Base-by-base conservation (phyloP, 2,888 invertebrate species). In the Anodontia alba region DNA sequence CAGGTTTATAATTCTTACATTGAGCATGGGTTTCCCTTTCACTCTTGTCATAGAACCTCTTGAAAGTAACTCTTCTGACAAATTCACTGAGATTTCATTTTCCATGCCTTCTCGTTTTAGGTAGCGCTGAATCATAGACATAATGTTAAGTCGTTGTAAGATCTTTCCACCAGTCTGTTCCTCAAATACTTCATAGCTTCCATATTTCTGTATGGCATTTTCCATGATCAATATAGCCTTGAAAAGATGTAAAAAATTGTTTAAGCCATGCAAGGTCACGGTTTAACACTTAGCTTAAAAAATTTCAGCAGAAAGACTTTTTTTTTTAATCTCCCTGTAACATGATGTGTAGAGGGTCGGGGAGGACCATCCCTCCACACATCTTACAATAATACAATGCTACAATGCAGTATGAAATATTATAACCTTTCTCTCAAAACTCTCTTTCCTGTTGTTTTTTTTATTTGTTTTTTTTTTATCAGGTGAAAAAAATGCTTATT, bases 141-240 rank as follows among this genome's bases (percentile, higher is more conserved):
- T 75, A 31, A 93, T 93, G 67, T 91, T 88, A 23, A 87, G 70
- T 43, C 89, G 74, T 23, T 84, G 87, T 70, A 93, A 76, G 71
- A 91, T 79, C 43, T 87, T 88, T 0, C 93, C 93, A 0, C 93
- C 93, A 12, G 91, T 90, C 66, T 85, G 80, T 68, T 90, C 90
- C 68, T 92, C 93, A 89, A 91, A 93, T 42, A 89, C 82, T 78
- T 93, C 93, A 84, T 92, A 93, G 26, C 80, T 88, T 17, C 93
- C 93, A 80, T 92, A 92, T 23, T 88, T 82, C 5, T 81, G 75
- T 20, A 93, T 83, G 1, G 92, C 91, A 62, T 81, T 89, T 49
- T 91, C 87, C 91, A 93, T 90, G 46, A 93, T 92, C 7, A 89
- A 80, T 15, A 92, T 79, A n/a, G 93, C 93, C 93, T 93, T 87